Evolutionary conservation across 2,113 vertebrate species (phyloP).

Genomic region (Chaetodon trifascialis): DNA sequence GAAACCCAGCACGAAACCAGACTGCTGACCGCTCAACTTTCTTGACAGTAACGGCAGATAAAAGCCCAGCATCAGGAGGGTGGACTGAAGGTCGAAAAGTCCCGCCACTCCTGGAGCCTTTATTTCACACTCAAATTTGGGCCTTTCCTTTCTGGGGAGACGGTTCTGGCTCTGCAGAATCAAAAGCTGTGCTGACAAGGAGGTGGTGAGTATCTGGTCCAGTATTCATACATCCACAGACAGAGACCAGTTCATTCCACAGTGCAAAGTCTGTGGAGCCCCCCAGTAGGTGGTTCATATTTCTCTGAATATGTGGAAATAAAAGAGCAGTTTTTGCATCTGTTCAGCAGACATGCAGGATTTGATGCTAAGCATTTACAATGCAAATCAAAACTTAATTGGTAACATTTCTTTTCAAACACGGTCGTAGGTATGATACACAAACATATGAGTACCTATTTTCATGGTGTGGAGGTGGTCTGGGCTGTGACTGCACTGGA

Average conservation of each 20-base stretch:
- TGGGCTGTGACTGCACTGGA: not conserved
- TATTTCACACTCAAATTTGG: not conserved
- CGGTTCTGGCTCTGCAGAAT: not conserved
- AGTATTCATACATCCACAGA: not conserved
- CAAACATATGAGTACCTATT: too few species aligned
- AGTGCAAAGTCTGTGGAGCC: too few species aligned
- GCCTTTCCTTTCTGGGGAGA: not conserved
- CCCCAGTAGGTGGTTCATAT: not conserved
- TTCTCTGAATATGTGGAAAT: not conserved
- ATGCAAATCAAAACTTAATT: not conserved
- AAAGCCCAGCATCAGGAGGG: not conserved
- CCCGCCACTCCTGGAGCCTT: not conserved
- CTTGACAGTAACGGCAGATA: not conserved
- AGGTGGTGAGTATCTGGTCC: not conserved
- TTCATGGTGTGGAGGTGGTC: not conserved
- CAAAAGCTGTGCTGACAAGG: not conserved
- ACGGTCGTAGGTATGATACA: too few species aligned
- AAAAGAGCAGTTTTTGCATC: not conserved
- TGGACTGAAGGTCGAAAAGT: not conserved
- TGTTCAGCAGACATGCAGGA: not conserved
- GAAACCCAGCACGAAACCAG: too few species aligned
- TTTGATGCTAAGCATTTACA: not conserved
- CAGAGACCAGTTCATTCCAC: too few species aligned
- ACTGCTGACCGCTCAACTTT: not conserved
- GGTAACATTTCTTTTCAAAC: not conserved